Evolutionary conservation across 2,888 invertebrate species (phyloP), one percentile per base, ranked within the genome.

Genomic region (Chrysina gloriosa): DNA sequence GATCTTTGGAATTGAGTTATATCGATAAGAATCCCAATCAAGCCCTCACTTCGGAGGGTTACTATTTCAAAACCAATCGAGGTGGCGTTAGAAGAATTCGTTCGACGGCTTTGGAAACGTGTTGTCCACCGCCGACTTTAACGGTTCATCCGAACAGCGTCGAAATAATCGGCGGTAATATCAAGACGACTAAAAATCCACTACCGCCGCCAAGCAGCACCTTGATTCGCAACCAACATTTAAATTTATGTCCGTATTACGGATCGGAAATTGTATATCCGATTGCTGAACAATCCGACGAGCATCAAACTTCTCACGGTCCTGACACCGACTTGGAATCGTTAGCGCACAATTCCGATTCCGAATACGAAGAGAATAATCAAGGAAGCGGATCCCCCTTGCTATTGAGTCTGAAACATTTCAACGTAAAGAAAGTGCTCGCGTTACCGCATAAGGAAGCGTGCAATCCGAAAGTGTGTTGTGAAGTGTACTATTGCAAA

Each of bases 261-360:
- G 90, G 91, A 9, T 91, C 92, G 1, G 92, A 92, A 81, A 91
- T 92, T 67, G 89, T 92, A 1, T 93, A 94, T 81, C 93, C 94
- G 2, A 94, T 94, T 74, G 93, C 92, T 0, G 94, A 94, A 83
- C 93, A 93, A 79, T 90, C 91, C 0, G 94, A 93, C 77, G 93
- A 94, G 81, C 90, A 89, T 84, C 89, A 89, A 78, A 89, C 88
- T 6, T 89, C 88, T 0, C 89, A 89, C 73, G 84, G 84, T 2
- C 88, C 88, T 45, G 89, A 89, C 76, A 88, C 88, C 0, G 89
- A 89, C 76, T 76, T 88, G 69, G 83, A 83, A 73, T 89, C 88
- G 0, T 70, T 83, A 31, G 85, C 86, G 48, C 87, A 86, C 19
- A 86, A 87, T 73, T 89, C 89, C 21, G 89, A 88, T 73, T 88